phyloP scores from a whole-genome alignment of 2,113 vertebrate species.

The Pterocles gutturalis region DNA sequence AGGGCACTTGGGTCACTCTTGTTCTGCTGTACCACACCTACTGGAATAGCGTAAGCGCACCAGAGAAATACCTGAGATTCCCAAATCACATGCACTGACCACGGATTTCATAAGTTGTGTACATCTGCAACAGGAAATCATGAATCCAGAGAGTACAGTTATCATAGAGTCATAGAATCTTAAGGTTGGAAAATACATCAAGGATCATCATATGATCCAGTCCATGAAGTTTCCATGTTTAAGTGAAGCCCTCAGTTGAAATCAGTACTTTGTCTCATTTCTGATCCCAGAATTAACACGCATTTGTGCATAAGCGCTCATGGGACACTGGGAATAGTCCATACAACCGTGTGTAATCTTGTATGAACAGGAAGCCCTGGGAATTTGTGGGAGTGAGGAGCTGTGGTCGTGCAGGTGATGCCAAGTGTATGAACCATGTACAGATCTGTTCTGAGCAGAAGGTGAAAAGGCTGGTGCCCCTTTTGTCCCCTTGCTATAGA shows the following conservation, averaged over 20 bases:
- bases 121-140: neutral
- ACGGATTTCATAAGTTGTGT: neutral
- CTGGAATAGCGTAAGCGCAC: neutral
- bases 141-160: neutral
- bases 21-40: neutral
- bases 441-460: neutral
- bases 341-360: neutral
- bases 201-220: neutral
- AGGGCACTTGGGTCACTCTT: neutral
- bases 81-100: neutral
- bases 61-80: neutral
- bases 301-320: neutral
- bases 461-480: neutral
- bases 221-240: neutral
- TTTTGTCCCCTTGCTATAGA: neutral
- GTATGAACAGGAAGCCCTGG: neutral
- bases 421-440: accelerated
- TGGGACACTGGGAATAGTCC: neutral
- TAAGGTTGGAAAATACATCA: too few relatives aligned
- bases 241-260: neutral
- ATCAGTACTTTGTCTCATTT: neutral
- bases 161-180: too few relatives aligned
- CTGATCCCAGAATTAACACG: neutral
- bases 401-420: neutral
- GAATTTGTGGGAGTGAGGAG: neutral